phyloP scores from a whole-genome alignment of 2,797 vertebrate genomes.

The Danio tinwini region DNA sequence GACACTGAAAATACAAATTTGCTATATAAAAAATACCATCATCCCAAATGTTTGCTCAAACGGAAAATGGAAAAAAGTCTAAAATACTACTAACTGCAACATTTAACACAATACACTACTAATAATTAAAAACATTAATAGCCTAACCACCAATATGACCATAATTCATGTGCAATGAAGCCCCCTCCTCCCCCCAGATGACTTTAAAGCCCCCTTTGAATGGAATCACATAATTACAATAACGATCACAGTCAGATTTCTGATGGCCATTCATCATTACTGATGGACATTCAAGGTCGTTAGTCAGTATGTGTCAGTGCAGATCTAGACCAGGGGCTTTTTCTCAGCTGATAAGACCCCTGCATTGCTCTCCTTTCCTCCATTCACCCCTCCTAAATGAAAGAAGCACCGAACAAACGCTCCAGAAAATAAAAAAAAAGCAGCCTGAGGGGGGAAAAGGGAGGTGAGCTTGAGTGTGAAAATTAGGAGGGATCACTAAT shows the following conservation, averaged over 20 bases:
- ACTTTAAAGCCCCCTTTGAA: slow-evolving; percentile 33
- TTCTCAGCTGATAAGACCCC: slow-evolving; percentile 32
- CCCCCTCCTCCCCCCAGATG: background rate
- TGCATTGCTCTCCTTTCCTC: slow-evolving; percentile 1
- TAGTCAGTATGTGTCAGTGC: slow-evolving; percentile 35
- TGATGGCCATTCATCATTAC: slow-evolving; percentile 34
- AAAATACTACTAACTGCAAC: background rate
- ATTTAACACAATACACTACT: background rate
- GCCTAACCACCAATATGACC: background rate
- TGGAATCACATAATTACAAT: slow-evolving; percentile 48
- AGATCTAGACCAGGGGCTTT: slow-evolving; percentile 2
- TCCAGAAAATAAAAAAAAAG: slow-evolving; percentile 12
- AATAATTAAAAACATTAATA: slow-evolving; percentile 13
- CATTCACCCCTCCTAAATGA: slow-evolving; percentile 18
- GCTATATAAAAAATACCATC: background rate
- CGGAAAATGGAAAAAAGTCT: background rate
- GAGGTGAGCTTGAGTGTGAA: slow-evolving; percentile 1
- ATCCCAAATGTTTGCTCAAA: background rate
- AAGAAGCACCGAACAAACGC: slow-evolving; percentile 32
- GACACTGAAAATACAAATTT: background rate
- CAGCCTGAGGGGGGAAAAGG: background rate
- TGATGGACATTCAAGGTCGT: slow-evolving; percentile 42
- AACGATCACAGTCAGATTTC: slow-evolving; percentile 37
- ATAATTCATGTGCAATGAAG: slow-evolving; percentile 42
- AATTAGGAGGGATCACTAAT: slow-evolving; percentile 1